Evolutionary conservation across 2,888 invertebrate species (phyloP), one percentile per base, ranked within the genome.

Genomic region (Lycophotia porphyrea): DNA sequence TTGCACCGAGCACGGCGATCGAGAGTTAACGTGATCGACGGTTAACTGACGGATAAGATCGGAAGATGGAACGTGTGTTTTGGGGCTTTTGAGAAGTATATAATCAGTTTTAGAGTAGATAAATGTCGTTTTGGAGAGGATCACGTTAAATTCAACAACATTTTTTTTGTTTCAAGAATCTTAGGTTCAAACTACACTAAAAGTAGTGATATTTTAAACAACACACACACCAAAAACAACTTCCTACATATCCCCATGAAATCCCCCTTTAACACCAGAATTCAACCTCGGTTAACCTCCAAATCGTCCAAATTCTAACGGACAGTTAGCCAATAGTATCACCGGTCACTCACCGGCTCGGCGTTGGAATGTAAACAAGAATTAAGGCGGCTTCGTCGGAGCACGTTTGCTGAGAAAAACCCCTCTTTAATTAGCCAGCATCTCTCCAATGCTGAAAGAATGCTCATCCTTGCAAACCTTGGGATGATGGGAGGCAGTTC

Each of bases 341-440:
- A 84, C n/a, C 74, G 74, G 74, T 39, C 84, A 44, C 67, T 66
- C 36, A 58, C 68, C 67, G 81, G 15, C 44, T 72, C 67, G 58
- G 84, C 55, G 52, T 55, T 69, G 82, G 86, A 86, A 86, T 85
- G 85, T 87, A 87, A 86, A 86, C 86, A 86, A 85, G 74, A 71
- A 71, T 76, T 64, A 74, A 82, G 67, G 76, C 76, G 74, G 72
- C 82, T 47, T 36, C 71, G 78, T n/a, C 39, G 74, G 64, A 83
- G 82, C 82, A 83, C 82, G 82, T 83, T 83, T 83, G 82, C 71
- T 78, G 82, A 84, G 82, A 83, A 83, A 83, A 84, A 81, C 78
- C 77, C 82, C 77, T 74, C 82, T 83, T 78, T 83, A 83, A 83
- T 83, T 83, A 83, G 68, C 85, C 34, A 81, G 74, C 70, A 65